Evolutionary conservation across 2,888 invertebrate genomes (phyloP).

Genomic region (Cordilura impudica): DNA sequence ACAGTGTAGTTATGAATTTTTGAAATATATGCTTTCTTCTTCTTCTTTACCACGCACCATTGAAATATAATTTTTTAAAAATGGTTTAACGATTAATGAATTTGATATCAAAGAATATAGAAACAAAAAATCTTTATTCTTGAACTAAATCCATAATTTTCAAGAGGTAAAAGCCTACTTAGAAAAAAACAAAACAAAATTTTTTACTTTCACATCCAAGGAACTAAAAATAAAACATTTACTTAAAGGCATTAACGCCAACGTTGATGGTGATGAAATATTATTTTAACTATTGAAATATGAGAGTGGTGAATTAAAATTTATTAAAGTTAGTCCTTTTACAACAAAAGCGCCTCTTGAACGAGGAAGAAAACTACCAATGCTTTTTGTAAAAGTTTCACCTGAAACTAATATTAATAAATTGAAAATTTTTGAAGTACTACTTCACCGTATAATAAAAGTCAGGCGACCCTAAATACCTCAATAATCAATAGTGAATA

Average conservation of each 20-base stretch:
- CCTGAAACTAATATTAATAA: slow-evolving; percentile 12
- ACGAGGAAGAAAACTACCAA: neutral
- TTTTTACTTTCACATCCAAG: slow-evolving; percentile 12
- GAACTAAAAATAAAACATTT: slow-evolving; percentile 5
- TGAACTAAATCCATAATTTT: neutral
- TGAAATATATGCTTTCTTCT: too few species aligned
- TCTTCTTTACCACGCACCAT: too few species aligned
- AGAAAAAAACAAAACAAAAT: slow-evolving; percentile 8
- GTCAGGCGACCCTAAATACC: neutral
- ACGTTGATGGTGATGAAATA: slow-evolving; percentile 1
- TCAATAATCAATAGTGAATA: too few species aligned
- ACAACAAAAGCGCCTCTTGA: neutral
- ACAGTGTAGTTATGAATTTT: too few species aligned
- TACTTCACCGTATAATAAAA: slow-evolving; percentile 1
- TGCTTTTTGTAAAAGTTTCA: slow-evolving; percentile 9
- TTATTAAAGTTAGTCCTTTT: neutral
- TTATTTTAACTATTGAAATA: neutral
- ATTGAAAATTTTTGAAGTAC: neutral
- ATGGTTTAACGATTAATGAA: too few species aligned
- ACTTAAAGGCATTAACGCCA: neutral
- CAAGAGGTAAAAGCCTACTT: slow-evolving; percentile 2
- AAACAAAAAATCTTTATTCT: too few species aligned
- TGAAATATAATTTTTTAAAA: too few species aligned
- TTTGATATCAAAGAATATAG: too few species aligned
- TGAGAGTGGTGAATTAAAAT: neutral